Base-by-base conservation (phyloP, 2,797 vertebrate genomes). In the Ceyx erithaca region DNA sequence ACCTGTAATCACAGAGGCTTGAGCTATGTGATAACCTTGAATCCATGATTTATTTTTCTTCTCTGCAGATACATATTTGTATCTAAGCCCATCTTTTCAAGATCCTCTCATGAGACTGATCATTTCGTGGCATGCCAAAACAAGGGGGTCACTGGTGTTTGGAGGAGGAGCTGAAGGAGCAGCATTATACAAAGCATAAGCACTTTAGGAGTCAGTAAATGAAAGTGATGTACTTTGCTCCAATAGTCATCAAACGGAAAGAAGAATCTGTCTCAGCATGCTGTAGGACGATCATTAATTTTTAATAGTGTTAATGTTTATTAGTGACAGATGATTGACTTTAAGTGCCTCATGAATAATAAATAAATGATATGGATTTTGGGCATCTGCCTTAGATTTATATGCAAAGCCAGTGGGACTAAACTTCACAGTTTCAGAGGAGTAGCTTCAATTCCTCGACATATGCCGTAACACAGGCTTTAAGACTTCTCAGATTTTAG, bases 301-400 rank as follows among this genome's bases (percentile, higher is more conserved):
- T 97, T 97, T 97, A 97, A 97, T 96, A 96, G 93, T 94, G 96
- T 92, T 97, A 96, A 97, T 97, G 95, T 97, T 97, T 97, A 94
- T 97, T 97, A 97, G 96, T 94, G 94, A 97, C 94, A 95, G 96
- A 94, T 96, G 95, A 96, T 96, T 96, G 95, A 92, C 88, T 97
- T 97, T 97, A 96, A 97, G 94, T 95, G 87, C 90, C 89, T 96
- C 95, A 87, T 96, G 91, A 97, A 96, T 97, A 97, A 97, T 96
- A 96, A 96, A 97, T 93, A 97, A 95, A 92, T 68, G 66, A 84
- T 93, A 96, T 95, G 57, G 72, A 68, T 96, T 95, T 95, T 79
- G 96, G 63, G 84, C 92, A 58, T 95, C 96, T 94, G 85, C 92
- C 84, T 94, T 77, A 80, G 90, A 95, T 91, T 93, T 94, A 75